phyloP scores from a whole-genome alignment of 2,888 invertebrate genomes.

The Nemotelus nigrinus region DNA sequence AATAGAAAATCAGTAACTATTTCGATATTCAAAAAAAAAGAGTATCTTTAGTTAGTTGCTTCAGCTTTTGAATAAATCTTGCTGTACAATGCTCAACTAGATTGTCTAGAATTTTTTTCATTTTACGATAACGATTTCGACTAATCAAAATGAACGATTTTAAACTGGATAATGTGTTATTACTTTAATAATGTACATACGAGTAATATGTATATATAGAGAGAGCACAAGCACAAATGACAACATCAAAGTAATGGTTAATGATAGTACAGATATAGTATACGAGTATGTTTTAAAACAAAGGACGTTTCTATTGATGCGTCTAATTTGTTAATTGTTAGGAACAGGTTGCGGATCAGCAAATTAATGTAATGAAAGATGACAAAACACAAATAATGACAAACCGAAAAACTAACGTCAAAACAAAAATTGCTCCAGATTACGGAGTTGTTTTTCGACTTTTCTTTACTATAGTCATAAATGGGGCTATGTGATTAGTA shows the following conservation, averaged over 20 bases:
- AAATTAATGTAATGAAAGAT: neutral
- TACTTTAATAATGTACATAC: constrained; percentile 43
- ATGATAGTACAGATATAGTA: constrained; percentile 13
- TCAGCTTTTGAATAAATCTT: neutral
- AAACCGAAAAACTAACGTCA: neutral
- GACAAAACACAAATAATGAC: neutral
- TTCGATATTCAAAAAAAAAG: neutral
- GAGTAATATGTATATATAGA: constrained; percentile 40
- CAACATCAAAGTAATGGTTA: constrained; percentile 47
- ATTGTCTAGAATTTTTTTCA: constrained; percentile 12
- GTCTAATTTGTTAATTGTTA: too few relatives aligned
- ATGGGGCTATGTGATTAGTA: too few relatives aligned
- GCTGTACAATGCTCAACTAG: constrained; percentile 24
- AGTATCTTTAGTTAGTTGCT: neutral
- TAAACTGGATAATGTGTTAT: constrained; percentile 36
- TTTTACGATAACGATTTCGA: constrained; percentile 8
- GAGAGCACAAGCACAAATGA: constrained; percentile 50
- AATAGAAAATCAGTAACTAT: neutral
- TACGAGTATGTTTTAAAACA: neutral
- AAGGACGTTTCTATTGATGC: constrained; percentile 6
- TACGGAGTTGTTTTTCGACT: constrained; percentile 17
- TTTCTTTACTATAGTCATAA: constrained; percentile 6
- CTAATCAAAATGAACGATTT: constrained; percentile 41
- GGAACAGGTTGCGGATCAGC: neutral
- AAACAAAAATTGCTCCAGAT: neutral